A percentile compares a stretch with the other conserved stretches of the same genome.
Evolutionary conservation across 2,888 invertebrate genomes (phyloP).

Genomic region (Alloplasta piceator): DNA sequence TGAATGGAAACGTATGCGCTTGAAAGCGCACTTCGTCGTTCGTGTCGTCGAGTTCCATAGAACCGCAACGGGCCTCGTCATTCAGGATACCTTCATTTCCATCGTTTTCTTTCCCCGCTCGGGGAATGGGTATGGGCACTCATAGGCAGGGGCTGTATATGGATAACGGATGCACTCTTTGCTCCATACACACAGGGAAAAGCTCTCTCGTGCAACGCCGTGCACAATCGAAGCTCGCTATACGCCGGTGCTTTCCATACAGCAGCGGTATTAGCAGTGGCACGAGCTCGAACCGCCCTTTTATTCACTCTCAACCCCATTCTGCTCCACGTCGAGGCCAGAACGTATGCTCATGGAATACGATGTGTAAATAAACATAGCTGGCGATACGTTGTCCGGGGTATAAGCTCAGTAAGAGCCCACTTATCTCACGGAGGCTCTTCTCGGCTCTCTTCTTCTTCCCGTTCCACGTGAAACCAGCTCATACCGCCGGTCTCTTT

Average conservation of each 20-base stretch:
- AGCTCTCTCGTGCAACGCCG: slow-evolving; percentile 35
- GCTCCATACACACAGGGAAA: slow-evolving; percentile 12
- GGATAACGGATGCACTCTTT: slow-evolving; percentile 30
- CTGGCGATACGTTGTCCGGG: slow-evolving; percentile 36
- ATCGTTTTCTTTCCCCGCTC: slow-evolving; percentile 2
- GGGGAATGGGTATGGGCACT: too few relatives aligned
- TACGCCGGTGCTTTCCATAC: slow-evolving; percentile 18
- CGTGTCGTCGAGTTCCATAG: background rate
- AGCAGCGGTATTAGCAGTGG: slow-evolving; percentile 13
- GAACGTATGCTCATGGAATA: slow-evolving; percentile 13
- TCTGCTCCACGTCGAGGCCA: slow-evolving; percentile 18
- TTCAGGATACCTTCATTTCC: background rate
- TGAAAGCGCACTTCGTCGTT: slow-evolving; percentile 16
- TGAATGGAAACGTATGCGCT: slow-evolving; percentile 3
- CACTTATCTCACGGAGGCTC: slow-evolving; percentile 51
- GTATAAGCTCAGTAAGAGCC: slow-evolving; percentile 49
- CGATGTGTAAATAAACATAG: slow-evolving; percentile 26
- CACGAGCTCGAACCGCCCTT: slow-evolving; percentile 17
- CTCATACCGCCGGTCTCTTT: background rate
- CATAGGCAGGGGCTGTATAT: background rate
- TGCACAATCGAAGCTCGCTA: slow-evolving; percentile 45
- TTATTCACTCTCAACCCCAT: slow-evolving; percentile 37
- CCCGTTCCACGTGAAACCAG: background rate
- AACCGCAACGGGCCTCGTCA: slow-evolving; percentile 19
- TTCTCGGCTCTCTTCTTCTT: slow-evolving; percentile 32